A percentile compares a stretch with the other conserved stretches of the same genome.
These are phyloP conservation scores for Bombus haemorrhoidalis DNA, from an alignment of 1,140 invertebrate species.

Conservation along the genomic window DNA sequence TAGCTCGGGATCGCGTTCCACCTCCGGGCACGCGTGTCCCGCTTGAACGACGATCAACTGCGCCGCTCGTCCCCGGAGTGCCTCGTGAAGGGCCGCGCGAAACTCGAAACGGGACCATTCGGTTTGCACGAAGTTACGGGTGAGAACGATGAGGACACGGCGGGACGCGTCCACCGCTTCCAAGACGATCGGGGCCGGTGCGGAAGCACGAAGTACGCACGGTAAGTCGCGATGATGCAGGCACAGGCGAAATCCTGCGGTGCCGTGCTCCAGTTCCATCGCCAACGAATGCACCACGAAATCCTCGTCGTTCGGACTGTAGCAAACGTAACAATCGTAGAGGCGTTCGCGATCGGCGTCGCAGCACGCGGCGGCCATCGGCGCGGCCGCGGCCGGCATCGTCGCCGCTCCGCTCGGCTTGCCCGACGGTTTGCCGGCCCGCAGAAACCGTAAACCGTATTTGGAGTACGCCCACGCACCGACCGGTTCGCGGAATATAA, in stretches of 20 bases:
- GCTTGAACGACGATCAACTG: constrained; percentile 94
- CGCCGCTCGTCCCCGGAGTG: constrained; percentile 90
- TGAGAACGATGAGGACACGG: constrained; percentile 90
- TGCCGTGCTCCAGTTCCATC: constrained; percentile 91
- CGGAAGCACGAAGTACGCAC: constrained; percentile 85
- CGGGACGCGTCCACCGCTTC: constrained; percentile 94
- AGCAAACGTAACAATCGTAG: constrained; percentile 96
- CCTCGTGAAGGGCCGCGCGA: constrained; percentile 92
- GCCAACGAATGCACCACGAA: constrained; percentile 93
- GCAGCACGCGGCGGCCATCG: constrained; percentile 51
- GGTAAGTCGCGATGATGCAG: constrained; percentile 93
- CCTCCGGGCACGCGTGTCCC: constrained; percentile 89
- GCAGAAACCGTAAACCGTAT: constrained; percentile 91
- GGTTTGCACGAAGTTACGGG: constrained; percentile 92
- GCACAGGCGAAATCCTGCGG: constrained; percentile 90
- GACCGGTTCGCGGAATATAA: constrained; percentile 92
- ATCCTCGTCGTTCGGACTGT: constrained; percentile 95
- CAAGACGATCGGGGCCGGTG: constrained; percentile 89
- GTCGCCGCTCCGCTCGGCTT: constrained; percentile 20
- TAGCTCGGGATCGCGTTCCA: constrained; percentile 93
- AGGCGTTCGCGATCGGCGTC: constrained; percentile 91
- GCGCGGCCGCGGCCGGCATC: too few relatives aligned
- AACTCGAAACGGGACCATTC: constrained; percentile 94
- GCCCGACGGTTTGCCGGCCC: constrained; percentile 1
- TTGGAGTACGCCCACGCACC: constrained; percentile 94